Evolutionary conservation across 1,140 invertebrate genomes (phyloP).

Genomic region (Anthonomus grandis): DNA sequence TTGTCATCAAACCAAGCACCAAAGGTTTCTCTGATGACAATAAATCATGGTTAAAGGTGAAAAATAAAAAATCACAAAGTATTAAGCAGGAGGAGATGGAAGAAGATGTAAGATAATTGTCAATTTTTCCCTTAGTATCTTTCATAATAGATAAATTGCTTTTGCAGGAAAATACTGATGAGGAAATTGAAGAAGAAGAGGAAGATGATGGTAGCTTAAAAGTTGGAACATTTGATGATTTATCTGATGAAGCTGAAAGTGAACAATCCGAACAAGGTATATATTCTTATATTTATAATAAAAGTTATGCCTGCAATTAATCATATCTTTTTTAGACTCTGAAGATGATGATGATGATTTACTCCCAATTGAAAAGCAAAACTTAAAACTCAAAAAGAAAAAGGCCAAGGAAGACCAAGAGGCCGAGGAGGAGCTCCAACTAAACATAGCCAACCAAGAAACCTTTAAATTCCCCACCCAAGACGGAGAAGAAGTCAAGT

Average conservation of each 20-base stretch:
- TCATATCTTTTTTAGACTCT: background rate
- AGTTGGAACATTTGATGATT: conserved; percentile 52
- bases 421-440: conserved; percentile 75
- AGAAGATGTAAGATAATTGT: conserved; percentile 29
- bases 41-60: conserved; percentile 64
- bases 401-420: conserved; percentile 66
- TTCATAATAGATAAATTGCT: too few species aligned
- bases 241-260: conserved; percentile 49
- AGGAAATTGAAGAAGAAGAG: conserved; percentile 42
- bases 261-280: conserved; percentile 42
- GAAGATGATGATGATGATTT: conserved; percentile 49
- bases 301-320: too few species aligned
- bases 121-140: too few species aligned
- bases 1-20: conserved; percentile 20
- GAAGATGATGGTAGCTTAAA: conserved; percentile 37
- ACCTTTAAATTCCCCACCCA: conserved; percentile 72
- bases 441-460: conserved; percentile 72
- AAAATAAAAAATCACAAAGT: conserved; percentile 38
- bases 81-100: background rate
- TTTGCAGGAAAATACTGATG: too few species aligned
- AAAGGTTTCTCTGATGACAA: conserved; percentile 67
- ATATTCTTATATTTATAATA: too few species aligned
- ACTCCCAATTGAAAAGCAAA: conserved; percentile 83
- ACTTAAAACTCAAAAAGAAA: conserved; percentile 75
- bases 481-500: conserved; percentile 68